Evolutionary conservation across 2,888 invertebrate species (phyloP).

Genomic region (Stenichneumon culpator): DNA sequence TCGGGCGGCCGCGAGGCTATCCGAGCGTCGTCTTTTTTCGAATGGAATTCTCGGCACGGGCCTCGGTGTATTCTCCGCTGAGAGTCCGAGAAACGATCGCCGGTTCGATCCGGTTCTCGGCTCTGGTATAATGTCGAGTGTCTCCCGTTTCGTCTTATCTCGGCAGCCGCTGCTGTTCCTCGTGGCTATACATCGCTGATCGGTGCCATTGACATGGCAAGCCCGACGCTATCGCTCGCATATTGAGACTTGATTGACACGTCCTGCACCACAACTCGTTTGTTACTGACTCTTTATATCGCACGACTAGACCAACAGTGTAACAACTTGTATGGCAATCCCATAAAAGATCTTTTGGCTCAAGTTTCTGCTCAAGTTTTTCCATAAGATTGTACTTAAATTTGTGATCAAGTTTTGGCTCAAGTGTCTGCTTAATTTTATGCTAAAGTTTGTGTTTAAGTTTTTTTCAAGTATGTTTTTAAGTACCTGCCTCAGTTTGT

Average conservation of each 20-base stretch:
- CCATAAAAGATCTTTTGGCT: neutral
- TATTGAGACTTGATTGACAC: neutral
- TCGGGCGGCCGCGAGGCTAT: neutral
- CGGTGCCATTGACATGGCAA: slow-evolving; percentile 54
- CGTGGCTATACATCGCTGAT: neutral
- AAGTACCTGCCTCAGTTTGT: no score
- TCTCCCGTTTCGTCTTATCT: slow-evolving; percentile 58
- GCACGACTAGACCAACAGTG: neutral
- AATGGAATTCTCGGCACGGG: slow-evolving; percentile 53
- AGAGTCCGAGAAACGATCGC: slow-evolving; percentile 54
- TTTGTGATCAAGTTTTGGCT: no score
- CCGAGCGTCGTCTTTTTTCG: slow-evolving; percentile 25
- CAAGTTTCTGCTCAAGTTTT: no score
- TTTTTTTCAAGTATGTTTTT: no score
- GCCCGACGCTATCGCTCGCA: neutral
- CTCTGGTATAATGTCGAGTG: slow-evolving; percentile 38
- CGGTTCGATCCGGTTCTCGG: slow-evolving; percentile 63
- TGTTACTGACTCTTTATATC: neutral
- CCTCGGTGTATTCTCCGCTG: slow-evolving; percentile 22
- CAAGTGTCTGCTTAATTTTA: no score
- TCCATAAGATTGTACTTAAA: no score
- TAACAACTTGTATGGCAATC: neutral
- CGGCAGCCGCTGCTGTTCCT: neutral
- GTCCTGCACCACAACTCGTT: neutral
- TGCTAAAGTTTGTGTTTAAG: no score